A percentile compares a stretch with the other conserved stretches of the same genome.
phyloP scores from a whole-genome alignment of 1,140 invertebrate genomes.

The Tetramorium simillimum region DNA sequence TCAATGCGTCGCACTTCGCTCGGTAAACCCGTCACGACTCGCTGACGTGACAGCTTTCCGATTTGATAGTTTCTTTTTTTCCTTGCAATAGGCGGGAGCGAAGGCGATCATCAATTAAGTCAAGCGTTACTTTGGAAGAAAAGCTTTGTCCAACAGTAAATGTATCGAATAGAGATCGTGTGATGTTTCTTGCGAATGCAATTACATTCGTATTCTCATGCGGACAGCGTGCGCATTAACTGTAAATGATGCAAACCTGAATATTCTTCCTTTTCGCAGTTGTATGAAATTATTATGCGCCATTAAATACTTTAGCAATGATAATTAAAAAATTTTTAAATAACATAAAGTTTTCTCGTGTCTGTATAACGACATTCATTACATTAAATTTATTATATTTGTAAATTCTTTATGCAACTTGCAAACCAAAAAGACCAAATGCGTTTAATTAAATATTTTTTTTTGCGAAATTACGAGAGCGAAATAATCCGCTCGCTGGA shows the following conservation, averaged over 20 bases:
- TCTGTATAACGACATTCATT: neutral
- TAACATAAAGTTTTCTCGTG: neutral
- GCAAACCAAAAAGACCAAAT: neutral
- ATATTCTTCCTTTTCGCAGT: neutral
- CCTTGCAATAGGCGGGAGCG: neutral
- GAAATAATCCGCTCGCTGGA: neutral
- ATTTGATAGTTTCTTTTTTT: constrained; percentile 18
- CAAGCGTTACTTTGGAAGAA: neutral
- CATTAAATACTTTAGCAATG: neutral
- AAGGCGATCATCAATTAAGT: constrained; percentile 42
- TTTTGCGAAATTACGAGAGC: neutral
- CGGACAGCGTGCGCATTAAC: constrained; percentile 39
- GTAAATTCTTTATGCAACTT: constrained; percentile 11
- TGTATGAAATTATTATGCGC: neutral
- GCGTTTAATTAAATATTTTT: neutral
- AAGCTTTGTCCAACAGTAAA: neutral
- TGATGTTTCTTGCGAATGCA: neutral
- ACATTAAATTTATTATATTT: neutral
- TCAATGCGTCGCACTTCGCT: constrained; percentile 25
- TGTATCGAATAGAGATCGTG: neutral
- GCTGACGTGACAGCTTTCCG: constrained; percentile 41
- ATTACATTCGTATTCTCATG: constrained; percentile 60
- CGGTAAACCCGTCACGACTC: constrained; percentile 50
- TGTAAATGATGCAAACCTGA: neutral
- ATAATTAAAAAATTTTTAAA: neutral